Conservation (phyloP, 2,888 invertebrate genomes). For the Therioaphis trifolii region DNA sequence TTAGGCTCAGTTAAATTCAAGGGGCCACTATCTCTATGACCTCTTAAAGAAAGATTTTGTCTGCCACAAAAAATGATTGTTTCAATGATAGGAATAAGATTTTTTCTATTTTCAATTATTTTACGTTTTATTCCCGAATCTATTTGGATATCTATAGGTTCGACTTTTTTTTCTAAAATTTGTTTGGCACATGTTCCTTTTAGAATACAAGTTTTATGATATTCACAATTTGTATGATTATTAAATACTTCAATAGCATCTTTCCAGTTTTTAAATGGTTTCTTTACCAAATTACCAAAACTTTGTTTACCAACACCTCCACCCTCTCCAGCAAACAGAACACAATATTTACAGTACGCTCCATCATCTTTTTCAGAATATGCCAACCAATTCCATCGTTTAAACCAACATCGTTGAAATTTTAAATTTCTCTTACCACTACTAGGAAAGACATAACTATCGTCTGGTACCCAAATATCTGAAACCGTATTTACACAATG, state of each 20-base stretch:
- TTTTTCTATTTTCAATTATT: too few species aligned
- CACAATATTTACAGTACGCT: not conserved
- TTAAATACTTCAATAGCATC: not conserved
- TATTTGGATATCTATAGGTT: not conserved
- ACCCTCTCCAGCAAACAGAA: not conserved
- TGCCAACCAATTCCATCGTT: not conserved
- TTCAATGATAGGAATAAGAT: too few species aligned
- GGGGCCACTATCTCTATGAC: too few species aligned
- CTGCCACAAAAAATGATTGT: too few species aligned
- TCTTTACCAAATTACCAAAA: conserved; percentile 5
- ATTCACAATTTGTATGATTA: conserved; percentile 12
- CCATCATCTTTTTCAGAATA: conserved; percentile 9
- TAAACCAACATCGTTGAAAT: not conserved
- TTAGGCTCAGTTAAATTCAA: too few species aligned
- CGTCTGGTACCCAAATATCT: conserved; percentile 18
- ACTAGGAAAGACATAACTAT: too few species aligned
- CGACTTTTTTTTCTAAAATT: conserved; percentile 12
- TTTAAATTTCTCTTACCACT: conserved; percentile 5
- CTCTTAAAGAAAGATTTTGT: too few species aligned
- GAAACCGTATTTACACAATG: not conserved
- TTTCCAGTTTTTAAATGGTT: conserved; percentile 1
- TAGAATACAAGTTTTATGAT: not conserved
- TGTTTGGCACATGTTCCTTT: conserved; percentile 19
- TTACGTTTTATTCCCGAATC: too few species aligned
- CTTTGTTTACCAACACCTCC: conserved; percentile 2